A percentile compares a stretch with the other conserved stretches of the same genome.
Evolutionary conservation across 2,797 vertebrate genomes (phyloP).

Genomic region (Spondyliosoma cantharus): DNA sequence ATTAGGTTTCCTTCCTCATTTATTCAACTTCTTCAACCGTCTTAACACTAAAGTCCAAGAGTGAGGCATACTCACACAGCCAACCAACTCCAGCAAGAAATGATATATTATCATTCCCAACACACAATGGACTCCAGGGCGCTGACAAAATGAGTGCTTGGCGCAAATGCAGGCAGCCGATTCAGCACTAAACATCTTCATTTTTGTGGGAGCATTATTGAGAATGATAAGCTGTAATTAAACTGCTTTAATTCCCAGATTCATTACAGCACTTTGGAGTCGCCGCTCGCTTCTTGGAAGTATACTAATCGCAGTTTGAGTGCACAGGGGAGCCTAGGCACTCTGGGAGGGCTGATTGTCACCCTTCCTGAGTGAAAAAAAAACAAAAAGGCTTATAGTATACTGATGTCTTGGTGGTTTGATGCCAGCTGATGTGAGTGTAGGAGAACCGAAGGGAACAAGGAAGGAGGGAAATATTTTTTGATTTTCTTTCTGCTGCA

Average conservation of each 20-base stretch:
- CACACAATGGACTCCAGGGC: constrained; percentile 25
- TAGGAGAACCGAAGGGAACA: constrained; percentile 12
- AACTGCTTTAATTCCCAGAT: constrained; percentile 75
- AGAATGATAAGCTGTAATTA: constrained; percentile 81
- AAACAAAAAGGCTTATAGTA: constrained; percentile 1
- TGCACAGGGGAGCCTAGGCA: constrained; percentile 28
- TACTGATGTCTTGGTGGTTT: constrained; percentile 13
- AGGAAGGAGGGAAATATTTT: constrained; percentile 9
- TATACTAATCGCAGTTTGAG: constrained; percentile 57
- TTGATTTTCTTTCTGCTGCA: constrained; percentile 29
- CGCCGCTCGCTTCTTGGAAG: constrained; percentile 40
- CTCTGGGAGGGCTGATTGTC: constrained; percentile 35
- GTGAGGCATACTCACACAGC: constrained; percentile 16
- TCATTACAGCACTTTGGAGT: constrained; percentile 73
- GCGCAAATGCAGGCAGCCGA: constrained; percentile 26
- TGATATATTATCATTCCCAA: constrained; percentile 28
- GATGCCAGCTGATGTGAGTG: constrained; percentile 16
- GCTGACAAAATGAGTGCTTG: constrained; percentile 44
- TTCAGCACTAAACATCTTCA: constrained; percentile 71
- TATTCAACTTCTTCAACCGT: constrained; percentile 8
- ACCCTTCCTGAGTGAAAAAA: background rate
- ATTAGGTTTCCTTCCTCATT: background rate
- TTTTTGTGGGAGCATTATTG: constrained; percentile 76
- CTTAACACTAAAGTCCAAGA: constrained; percentile 19
- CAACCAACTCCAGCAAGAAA: constrained; percentile 11